phyloP scores from a whole-genome alignment of 2,888 invertebrate genomes.

The Rotaria magnacalcarata region DNA sequence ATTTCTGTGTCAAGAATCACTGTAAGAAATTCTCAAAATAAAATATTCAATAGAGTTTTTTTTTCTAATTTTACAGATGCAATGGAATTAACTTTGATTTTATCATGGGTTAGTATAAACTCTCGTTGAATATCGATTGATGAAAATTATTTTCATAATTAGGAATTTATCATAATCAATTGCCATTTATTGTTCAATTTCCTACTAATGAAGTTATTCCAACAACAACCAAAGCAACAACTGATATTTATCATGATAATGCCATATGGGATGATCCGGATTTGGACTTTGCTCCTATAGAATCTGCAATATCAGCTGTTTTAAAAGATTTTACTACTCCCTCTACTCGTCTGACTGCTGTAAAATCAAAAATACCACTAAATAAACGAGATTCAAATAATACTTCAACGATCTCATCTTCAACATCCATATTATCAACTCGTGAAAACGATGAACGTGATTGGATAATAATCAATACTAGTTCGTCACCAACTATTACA shows the following conservation, averaged over 20 bases:
- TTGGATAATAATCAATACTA: background rate
- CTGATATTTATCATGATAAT: background rate
- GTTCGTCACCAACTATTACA: background rate
- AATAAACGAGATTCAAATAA: background rate
- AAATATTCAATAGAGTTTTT: background rate
- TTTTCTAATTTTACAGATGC: background rate
- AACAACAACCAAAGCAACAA: background rate
- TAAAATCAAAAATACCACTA: background rate
- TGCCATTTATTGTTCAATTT: background rate
- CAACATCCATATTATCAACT: background rate
- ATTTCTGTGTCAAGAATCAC: slow-evolving; percentile 11
- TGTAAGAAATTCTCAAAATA: background rate
- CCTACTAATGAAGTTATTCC: background rate
- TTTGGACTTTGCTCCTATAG: background rate
- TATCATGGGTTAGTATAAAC: background rate
- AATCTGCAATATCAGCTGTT: background rate
- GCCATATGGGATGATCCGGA: background rate
- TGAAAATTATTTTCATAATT: background rate
- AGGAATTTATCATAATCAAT: background rate
- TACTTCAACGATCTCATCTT: background rate
- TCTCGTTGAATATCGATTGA: no score
- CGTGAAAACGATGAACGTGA: background rate
- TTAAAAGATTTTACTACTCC: background rate
- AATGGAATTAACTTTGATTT: slow-evolving; percentile 17
- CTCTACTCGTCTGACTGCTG: background rate